Base-by-base conservation (phyloP, 2,113 vertebrate species). In the Hemiscyllium ocellatum region DNA sequence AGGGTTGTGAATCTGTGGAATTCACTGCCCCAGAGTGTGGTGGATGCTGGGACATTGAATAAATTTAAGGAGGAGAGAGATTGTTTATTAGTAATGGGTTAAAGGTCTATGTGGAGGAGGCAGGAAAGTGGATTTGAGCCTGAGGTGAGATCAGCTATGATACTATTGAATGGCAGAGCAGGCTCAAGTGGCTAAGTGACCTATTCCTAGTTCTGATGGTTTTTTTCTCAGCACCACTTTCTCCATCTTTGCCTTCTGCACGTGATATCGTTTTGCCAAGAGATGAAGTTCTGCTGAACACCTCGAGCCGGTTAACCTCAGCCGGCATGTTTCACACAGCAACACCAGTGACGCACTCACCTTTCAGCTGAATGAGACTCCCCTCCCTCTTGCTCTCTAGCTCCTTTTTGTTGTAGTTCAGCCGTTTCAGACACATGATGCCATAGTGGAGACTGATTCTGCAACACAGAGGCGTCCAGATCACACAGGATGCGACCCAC, bases 401-500 rank as follows among this genome's bases (percentile, higher is more conserved):
- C 96, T 99, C 98, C 96, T 99, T 99, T 91, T 98, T 97, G 96
- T 99, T 98, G 93, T 99, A 99, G 97, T 99, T 99, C 95, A 99
- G 97, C 78, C 98, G 97, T 97, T 99, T 99, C 96, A 99, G 97
- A 97, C 98, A 99, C 98, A 99, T 99, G 96, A 99, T 99, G 96
- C 98, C 98, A 0, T 99, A 99, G 97, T 99, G 98, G 96, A 99
- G 96, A 95, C 98, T 99, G 97, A 99, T 98, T 97, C 98, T 99
- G 97, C 56, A 95, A 90, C 65, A 95, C 47, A 56, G 37, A 94
- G n/a, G 56, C 91, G 42, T 17, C 24, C 37, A 13, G 26, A 19
- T 90, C 26, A 90, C 12, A 33, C 29, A 33, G 12, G 37, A 20
- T 15, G 83, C 5, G 20, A 22, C 56, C 56, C 56, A 61, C 8